A percentile compares a stretch with the other conserved stretches of the same genome.
Evolutionary conservation across 2,113 vertebrate genomes (phyloP).

Genomic region (Pungitius pungitius): DNA sequence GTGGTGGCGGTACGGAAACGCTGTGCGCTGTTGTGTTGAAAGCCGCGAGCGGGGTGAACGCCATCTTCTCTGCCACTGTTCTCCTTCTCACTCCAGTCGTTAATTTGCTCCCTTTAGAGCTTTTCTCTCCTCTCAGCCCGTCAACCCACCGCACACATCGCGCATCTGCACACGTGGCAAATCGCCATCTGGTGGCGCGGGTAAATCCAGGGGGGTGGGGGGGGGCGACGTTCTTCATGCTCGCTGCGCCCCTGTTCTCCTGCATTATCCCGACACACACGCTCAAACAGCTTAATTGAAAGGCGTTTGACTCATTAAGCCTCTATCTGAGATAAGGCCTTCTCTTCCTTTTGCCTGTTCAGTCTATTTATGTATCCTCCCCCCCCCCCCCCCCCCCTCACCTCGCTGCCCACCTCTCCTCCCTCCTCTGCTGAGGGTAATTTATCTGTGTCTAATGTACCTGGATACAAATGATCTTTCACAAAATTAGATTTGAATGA

Average conservation of each 20-base stretch:
- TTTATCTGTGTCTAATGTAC: conserved; percentile 65
- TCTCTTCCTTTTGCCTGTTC: conserved; percentile 8
- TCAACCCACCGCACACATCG: conserved; percentile 55
- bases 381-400: no score
- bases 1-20: conserved; percentile 84
- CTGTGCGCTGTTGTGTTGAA: no score
- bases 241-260: conserved; percentile 40
- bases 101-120: conserved; percentile 25
- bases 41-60: not conserved
- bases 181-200: conserved; percentile 64
- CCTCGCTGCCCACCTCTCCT: not conserved
- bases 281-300: conserved; percentile 59
- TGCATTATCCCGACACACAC: conserved; percentile 56
- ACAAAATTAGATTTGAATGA: conserved; percentile 65
- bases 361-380: conserved; percentile 4
- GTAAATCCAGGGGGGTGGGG: no score
- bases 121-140: conserved; percentile 37
- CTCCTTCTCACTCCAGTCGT: conserved; percentile 30
- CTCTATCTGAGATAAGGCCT: conserved; percentile 18
- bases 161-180: conserved; percentile 66
- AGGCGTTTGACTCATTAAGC: conserved; percentile 60
- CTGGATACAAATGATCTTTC: conserved; percentile 61
- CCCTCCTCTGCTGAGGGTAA: conserved; percentile 24
- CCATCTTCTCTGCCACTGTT: conserved; percentile 20
- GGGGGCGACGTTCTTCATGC: conserved; percentile 61